Base-by-base conservation (phyloP, 2,888 invertebrate species). In the Diabrotica balteata region DNA sequence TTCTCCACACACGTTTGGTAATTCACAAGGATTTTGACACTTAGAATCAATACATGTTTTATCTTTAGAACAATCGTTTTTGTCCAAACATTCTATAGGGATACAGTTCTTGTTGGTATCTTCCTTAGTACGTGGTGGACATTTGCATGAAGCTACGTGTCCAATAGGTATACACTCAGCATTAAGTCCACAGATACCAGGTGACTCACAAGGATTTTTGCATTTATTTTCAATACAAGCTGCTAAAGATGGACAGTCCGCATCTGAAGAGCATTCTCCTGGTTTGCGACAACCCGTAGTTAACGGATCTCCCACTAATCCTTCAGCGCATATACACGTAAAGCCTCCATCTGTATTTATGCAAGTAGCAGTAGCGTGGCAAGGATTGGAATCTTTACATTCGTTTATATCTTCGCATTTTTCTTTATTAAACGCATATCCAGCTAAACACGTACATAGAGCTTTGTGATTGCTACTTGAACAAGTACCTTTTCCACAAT, bases 401-500 rank as follows among this genome's bases (percentile, higher is more conserved):
- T 96, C 96, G 77, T 96, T 89, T 58, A 94, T 85, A 83, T 96
- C 95, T 75, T 89, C 87, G 79, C 96, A 96, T 63, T 87, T 86
- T 63, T 89, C 90, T 59, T 89, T 89, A 45, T 84, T 79, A 54
- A 93, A 84, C 66, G 89, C 86, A 79, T 90, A 96, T 49, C 96
- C 96, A 62, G 88, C 84, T 76, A 90, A 87, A 80, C 96, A 96
- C 53, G 87, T 86, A 77, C 96, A 96, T 1, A 88, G 78, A 3
- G 90, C 89, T 78, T 88, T 86, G 79, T 96, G 95, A 72, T 92
- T 87, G 72, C 88, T 85, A 8, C 91, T 90, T 74, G 88, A 86
- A 78, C 96, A 96, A 9, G 86, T 88, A 44, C 96, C 96, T 75
- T 93, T 92, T 65, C 93, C 91, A 82, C 96, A 96, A 71, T 89